These are phyloP conservation scores for Eupithecia dodoneata DNA, from an alignment of 2,888 invertebrate genomes.

Conservation along the genomic window DNA sequence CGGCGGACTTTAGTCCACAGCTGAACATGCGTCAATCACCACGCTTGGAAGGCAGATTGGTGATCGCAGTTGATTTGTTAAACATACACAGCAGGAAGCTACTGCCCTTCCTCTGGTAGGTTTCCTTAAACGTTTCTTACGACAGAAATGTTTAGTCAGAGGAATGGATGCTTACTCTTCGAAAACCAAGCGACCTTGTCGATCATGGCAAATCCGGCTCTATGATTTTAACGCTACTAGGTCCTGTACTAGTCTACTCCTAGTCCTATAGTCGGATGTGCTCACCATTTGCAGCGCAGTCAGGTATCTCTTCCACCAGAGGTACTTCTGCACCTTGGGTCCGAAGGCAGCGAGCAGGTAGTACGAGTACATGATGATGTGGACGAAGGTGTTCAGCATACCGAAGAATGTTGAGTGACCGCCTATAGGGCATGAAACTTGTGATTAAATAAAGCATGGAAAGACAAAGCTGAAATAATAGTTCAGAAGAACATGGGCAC, in stretches of 20 bases:
- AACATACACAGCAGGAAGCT: neutral
- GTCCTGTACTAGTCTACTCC: neutral
- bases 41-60: neutral
- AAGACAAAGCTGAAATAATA: neutral
- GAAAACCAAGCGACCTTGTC: neutral
- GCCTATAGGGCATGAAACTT: constrained; percentile 74
- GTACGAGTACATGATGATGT: constrained; percentile 97
- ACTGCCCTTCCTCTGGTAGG: neutral
- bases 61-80: neutral
- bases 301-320: constrained; percentile 98
- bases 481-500: no score
- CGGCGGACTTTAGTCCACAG: neutral
- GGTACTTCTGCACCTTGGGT: constrained; percentile 92
- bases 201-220: neutral
- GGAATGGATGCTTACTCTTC: neutral
- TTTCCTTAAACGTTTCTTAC: neutral
- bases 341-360: constrained; percentile 96
- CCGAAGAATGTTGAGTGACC: constrained; percentile 98
- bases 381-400: constrained; percentile 96
- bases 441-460: neutral
- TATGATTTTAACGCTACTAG: neutral
- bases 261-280: constrained; percentile 5
- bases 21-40: neutral
- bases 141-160: no score
- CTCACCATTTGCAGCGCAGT: constrained; percentile 95